phyloP scores from a whole-genome alignment of 2,113 vertebrate genomes.

The Etheostoma spectabile region DNA sequence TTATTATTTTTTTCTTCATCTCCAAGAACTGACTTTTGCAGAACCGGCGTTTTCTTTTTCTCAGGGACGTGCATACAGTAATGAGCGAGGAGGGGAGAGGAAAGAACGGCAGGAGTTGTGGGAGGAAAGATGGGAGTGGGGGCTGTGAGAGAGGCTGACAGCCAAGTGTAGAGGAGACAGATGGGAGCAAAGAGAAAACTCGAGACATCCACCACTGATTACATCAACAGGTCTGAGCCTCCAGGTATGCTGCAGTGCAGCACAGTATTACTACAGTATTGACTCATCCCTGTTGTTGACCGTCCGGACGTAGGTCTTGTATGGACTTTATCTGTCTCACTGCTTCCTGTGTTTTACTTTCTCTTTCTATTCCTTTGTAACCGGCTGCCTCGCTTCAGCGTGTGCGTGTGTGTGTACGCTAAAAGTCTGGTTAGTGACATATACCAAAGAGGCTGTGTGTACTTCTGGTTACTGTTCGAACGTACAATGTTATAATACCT shows the following conservation, averaged over 20 bases:
- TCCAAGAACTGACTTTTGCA: conserved; percentile 54
- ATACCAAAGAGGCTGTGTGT: conserved; percentile 9
- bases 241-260: conserved; percentile 76
- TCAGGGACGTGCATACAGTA: conserved; percentile 16
- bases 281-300: conserved; percentile 59
- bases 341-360: conserved; percentile 43
- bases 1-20: neutral
- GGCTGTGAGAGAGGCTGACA: conserved; percentile 61
- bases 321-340: conserved; percentile 34
- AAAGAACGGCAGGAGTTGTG: conserved; percentile 51
- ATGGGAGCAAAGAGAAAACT: conserved; percentile 68
- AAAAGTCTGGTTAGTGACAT: conserved; percentile 25
- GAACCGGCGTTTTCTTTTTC: conserved; percentile 40
- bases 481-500: conserved; percentile 9
- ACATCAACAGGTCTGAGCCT: conserved; percentile 75
- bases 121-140: conserved; percentile 67
- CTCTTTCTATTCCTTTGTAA: conserved; percentile 17
- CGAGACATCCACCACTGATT: conserved; percentile 66
- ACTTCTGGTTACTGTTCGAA: conserved; percentile 3
- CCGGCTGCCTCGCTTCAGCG: neutral
- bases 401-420: conserved; percentile 13
- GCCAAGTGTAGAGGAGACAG: conserved; percentile 64
- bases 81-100: conserved; percentile 35
- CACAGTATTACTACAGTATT: conserved; percentile 59
- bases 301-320: conserved; percentile 34